Evolutionary conservation across 2,113 vertebrate genomes (phyloP).

Genomic region (Chaetodon trifascialis): DNA sequence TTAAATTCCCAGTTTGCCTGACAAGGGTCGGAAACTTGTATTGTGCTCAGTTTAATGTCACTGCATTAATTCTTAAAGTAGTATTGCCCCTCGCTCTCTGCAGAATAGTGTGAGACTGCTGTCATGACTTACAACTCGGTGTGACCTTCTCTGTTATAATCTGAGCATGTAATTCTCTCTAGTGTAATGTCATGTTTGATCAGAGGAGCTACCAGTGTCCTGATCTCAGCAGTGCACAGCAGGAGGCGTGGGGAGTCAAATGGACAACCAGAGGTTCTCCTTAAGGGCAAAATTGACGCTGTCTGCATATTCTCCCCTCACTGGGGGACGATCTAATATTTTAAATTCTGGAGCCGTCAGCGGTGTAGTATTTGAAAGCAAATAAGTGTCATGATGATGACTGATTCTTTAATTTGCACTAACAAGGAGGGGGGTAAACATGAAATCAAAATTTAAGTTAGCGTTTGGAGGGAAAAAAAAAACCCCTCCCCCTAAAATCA

Average conservation of each 20-base stretch:
- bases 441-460: slow-evolving; percentile 16
- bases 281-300: slow-evolving; percentile 82
- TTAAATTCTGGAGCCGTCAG: slow-evolving; percentile 20
- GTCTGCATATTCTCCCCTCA: slow-evolving; percentile 77
- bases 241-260: slow-evolving; percentile 80
- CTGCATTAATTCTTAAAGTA: slow-evolving; percentile 77
- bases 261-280: slow-evolving; percentile 82
- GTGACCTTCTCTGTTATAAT: slow-evolving; percentile 87
- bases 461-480: background rate
- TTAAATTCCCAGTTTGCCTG: slow-evolving; percentile 62
- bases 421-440: background rate
- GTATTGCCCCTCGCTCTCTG: slow-evolving; percentile 65
- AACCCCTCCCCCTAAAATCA: background rate
- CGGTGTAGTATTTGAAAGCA: slow-evolving; percentile 2
- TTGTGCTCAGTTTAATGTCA: slow-evolving; percentile 72
- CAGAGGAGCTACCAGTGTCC: slow-evolving; percentile 85
- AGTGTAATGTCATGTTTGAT: slow-evolving; percentile 87
- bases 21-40: slow-evolving; percentile 51
- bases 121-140: slow-evolving; percentile 75
- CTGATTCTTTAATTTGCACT: slow-evolving; percentile 15
- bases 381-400: slow-evolving; percentile 22
- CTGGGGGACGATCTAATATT: slow-evolving; percentile 51
- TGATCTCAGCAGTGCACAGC: slow-evolving; percentile 81
- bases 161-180: slow-evolving; percentile 83
- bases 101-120: slow-evolving; percentile 75